Percentiles rank a stretch among this genome's conserved stretches.
phyloP scores from a whole-genome alignment of 1,140 invertebrate genomes.

The Rhynchophorus ferrugineus region DNA sequence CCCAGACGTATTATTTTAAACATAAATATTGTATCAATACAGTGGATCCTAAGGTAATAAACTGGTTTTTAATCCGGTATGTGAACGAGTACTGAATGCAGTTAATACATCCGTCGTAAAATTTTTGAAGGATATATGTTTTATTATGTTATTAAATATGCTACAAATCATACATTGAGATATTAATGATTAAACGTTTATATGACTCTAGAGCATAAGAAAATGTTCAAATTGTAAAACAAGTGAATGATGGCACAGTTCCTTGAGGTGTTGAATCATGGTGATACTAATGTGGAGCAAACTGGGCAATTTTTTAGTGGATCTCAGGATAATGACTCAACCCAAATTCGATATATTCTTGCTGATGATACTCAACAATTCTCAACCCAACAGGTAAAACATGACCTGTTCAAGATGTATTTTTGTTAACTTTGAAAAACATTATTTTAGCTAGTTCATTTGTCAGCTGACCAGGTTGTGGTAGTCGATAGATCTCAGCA shows the following conservation, averaged over 20 bases:
- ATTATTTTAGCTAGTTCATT: slow-evolving; percentile 25
- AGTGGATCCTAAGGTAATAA: too few relatives aligned
- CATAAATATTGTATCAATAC: too few relatives aligned
- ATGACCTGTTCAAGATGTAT: not conserved
- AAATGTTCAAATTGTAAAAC: not conserved
- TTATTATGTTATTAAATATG: too few relatives aligned
- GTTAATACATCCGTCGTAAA: too few relatives aligned
- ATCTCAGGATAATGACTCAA: slow-evolving; percentile 31
- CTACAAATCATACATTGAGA: too few relatives aligned
- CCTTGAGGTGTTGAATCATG: slow-evolving; percentile 37
- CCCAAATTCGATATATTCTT: slow-evolving; percentile 28
- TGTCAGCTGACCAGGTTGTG: slow-evolving; percentile 32
- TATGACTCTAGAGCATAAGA: too few relatives aligned
- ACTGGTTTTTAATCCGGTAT: too few relatives aligned
- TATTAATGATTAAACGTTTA: too few relatives aligned
- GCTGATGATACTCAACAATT: slow-evolving; percentile 26
- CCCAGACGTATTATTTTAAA: too few relatives aligned
- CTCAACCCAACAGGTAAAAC: slow-evolving; percentile 28
- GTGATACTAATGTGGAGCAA: slow-evolving; percentile 31
- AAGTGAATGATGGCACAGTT: slow-evolving; percentile 41
- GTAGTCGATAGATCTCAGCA: slow-evolving; percentile 26
- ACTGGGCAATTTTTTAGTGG: slow-evolving; percentile 33
- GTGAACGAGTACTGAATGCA: too few relatives aligned
- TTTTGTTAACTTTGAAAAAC: not conserved
- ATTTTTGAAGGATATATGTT: too few relatives aligned